Evolutionary conservation across 2,797 vertebrate species (phyloP).

Genomic region (Sebastiscus tertius): DNA sequence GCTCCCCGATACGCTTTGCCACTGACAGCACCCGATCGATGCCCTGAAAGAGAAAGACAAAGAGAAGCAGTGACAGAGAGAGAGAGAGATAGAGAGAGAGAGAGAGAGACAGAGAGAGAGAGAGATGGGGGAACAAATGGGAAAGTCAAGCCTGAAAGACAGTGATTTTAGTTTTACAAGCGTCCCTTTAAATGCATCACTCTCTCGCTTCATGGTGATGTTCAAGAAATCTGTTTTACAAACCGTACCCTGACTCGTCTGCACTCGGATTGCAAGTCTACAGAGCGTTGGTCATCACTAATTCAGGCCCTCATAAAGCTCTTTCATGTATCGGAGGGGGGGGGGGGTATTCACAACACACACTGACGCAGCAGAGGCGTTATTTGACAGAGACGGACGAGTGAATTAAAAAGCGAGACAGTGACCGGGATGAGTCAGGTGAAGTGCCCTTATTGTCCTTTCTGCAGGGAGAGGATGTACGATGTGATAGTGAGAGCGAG

Average conservation of each 20-base stretch:
- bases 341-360: conserved; percentile 5
- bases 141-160: not conserved
- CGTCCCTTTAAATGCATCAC: conserved; percentile 1
- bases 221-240: conserved; percentile 45
- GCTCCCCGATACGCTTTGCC: conserved; percentile 87
- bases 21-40: conserved; percentile 85
- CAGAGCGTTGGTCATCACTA: conserved; percentile 60
- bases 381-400: conserved; percentile 8
- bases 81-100: not conserved
- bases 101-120: not conserved
- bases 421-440: conserved; percentile 42
- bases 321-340: conserved; percentile 63
- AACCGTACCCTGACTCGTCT: not conserved
- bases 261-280: not conserved
- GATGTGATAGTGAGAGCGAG: conserved; percentile 2
- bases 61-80: not conserved
- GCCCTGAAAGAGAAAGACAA: conserved; percentile 73
- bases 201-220: not conserved
- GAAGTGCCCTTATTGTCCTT: conserved; percentile 38
- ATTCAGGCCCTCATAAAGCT: conserved; percentile 74
- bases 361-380: not conserved
- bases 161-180: conserved; percentile 7
- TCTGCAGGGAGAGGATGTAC: conserved; percentile 34
- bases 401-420: conserved; percentile 32
- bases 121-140: not conserved